These are phyloP conservation scores for Dasyprocta punctata DNA, from an alignment of 2,113 vertebrate species.

Conservation along the genomic window DNA sequence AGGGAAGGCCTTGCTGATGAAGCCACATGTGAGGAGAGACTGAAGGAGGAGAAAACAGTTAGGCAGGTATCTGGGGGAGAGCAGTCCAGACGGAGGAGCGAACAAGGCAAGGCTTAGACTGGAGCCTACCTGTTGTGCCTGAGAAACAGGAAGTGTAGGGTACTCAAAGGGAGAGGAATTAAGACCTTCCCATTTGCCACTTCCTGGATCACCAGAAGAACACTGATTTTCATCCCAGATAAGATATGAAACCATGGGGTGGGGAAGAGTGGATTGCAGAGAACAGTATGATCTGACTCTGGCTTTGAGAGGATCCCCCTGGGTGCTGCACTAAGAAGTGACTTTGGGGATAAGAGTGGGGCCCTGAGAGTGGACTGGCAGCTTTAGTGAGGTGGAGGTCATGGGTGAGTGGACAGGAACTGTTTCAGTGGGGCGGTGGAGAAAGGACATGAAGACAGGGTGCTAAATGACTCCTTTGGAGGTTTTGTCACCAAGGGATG, in stretches of 20 bases:
- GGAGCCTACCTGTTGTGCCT: accelerated
- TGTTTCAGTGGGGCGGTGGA: not conserved
- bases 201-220: not conserved
- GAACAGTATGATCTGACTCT: not conserved
- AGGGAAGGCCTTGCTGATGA: not conserved
- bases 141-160: not conserved
- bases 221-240: not conserved
- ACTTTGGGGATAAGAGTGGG: too few species aligned
- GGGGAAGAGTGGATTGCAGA: not conserved
- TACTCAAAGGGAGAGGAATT: not conserved
- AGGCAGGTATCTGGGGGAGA: not conserved
- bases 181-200: not conserved
- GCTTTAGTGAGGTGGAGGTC: not conserved
- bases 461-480: not conserved
- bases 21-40: not conserved
- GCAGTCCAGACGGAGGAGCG: not conserved
- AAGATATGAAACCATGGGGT: not conserved
- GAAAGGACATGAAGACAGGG: not conserved
- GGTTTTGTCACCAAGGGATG: not conserved
- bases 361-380: not conserved
- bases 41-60: too few species aligned
- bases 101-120: not conserved
- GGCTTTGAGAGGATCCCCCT: not conserved
- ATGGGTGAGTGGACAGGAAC: not conserved
- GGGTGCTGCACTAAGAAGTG: not conserved